Base-by-base conservation (phyloP, 2,797 vertebrate genomes). In the Apogon talboti region DNA sequence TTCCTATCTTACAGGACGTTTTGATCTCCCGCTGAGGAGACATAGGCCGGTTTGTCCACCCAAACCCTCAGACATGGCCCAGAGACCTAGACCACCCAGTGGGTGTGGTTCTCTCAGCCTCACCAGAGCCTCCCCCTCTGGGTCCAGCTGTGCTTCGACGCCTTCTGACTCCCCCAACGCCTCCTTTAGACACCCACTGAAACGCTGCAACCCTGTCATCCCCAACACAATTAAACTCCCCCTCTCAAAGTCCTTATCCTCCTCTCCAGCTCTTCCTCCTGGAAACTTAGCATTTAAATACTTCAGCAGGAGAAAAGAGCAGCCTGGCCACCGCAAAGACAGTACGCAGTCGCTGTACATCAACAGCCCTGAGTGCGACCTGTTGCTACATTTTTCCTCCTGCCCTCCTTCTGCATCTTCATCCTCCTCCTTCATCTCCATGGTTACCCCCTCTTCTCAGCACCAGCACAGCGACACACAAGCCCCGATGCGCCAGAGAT, bases 321-420 rank as follows among this genome's bases (percentile, higher is more conserved):
- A 92, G 4, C 94, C 94, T 0, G 94, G 93, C 1, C 93, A 94
- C 56, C 90, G 95, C 47, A 95, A 94, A 44, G 96, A 95, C 92
- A 91, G 92, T 88, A 94, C 96, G 57, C 95, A 95, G 67, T 98
- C 97, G 0, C 82, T 97, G 15, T 97, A 95, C 78, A 54, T 96
- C 8, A 74, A 88, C 59, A 21, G 85, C 4, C 81, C 93, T 0
- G 91, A 94, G 45, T 55, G 85, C 0, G 89, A 92, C 14, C 46
- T 82, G 46, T 0, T 87, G 68, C 18, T 84, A 49, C 70, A 52
- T 30, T 76, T 79, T 28, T 90, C 87, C 3, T 67, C 90, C 53
- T 92, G 87, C 67, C 93, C 88, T 55, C 65, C 86, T 41, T 80
- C 89, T 2, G 1, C 84, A 2, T 53, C 81, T 24, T 53, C 84